Evolutionary conservation across 2,113 vertebrate species (phyloP), one percentile per base, ranked within the genome.

Genomic region (Rattus rattus): DNA sequence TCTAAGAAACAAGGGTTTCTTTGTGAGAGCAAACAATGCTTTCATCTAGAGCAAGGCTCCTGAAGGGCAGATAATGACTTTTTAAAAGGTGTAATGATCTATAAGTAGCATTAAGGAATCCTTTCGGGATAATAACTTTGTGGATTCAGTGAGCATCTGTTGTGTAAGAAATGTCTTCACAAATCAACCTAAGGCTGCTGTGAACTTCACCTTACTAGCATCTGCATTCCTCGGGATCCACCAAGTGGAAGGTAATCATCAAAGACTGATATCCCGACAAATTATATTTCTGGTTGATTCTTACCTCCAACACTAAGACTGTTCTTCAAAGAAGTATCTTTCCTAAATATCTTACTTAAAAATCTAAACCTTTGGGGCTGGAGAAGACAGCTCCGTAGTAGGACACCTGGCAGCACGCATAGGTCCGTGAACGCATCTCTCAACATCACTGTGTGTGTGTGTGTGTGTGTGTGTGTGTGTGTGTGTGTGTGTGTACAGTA

Each of bases 81-180:
- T 94, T 59, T 59, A 14, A 59, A 91, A 96, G 26, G 72, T 77
- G 7, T 79, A 94, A 95, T 90, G 88, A 90, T 90, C 70, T 95
- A n/a, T 90, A 95, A 90, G 93, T 36, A 85, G 94, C 90, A 95
- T 56, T 75, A 93, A 94, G 39, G 76, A 95, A 96, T 97, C 72
- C 73, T 94, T 52, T 96, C 88, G 92, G 67, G 72, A 43, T 86
- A 85, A 65, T 88, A 85, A 89, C 54, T 81, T 30, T 17, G 76
- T 70, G 80, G 96, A 91, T 94, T 87, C 20, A 24, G 52, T 88
- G 17, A 94, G 56, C 80, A 85, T 81, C 67, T 36, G 30, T 91
- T 96, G 73, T 72, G 54, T 56, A 88, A 94, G 92, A 39, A 67
- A 61, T 87, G 81, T 61, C 83, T 96, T 95, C 63, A 89, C 49